Evolutionary conservation across 2,888 invertebrate species (phyloP).

Genomic region (Scaptomyza caliginosa): DNA sequence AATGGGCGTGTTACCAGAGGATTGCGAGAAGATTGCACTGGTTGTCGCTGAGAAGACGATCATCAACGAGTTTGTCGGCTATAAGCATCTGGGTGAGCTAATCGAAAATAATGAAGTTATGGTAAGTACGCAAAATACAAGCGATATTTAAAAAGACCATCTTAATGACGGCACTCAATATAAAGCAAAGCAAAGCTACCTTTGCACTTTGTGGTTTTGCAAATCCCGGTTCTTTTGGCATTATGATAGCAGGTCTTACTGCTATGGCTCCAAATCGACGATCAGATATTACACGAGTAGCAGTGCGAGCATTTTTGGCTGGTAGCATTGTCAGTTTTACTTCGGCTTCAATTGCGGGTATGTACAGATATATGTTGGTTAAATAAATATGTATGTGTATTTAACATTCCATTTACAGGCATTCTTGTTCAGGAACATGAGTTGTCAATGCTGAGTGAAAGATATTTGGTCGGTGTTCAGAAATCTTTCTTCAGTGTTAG

Average conservation of each 20-base stretch:
- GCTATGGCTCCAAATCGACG: conserved; percentile 87
- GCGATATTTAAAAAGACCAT: neutral
- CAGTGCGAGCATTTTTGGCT: conserved; percentile 23
- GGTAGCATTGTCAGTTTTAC: conserved; percentile 57
- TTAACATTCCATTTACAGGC: conserved; percentile 16
- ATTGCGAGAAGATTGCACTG: conserved; percentile 89
- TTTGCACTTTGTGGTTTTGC: conserved; percentile 95
- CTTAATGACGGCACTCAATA: too few species aligned
- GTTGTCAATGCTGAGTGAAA: neutral
- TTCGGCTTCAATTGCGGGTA: conserved; percentile 54
- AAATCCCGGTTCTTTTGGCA: conserved; percentile 93
- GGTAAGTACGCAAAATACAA: conserved; percentile 16
- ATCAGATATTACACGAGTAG: conserved; percentile 17
- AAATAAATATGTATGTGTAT: neutral
- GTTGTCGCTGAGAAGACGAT: conserved; percentile 94
- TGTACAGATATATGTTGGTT: neutral
- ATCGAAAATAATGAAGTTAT: conserved; percentile 74
- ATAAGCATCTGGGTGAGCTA: conserved; percentile 88
- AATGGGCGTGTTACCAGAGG: conserved; percentile 83
- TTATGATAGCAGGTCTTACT: conserved; percentile 90
- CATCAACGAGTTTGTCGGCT: conserved; percentile 96
- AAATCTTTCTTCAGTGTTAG: neutral
- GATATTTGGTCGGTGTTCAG: neutral
- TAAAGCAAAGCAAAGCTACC: too few species aligned
- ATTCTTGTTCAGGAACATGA: conserved; percentile 15